Base-by-base conservation (phyloP, 2,113 vertebrate species). In the Tenebrosternarchus preto region DNA sequence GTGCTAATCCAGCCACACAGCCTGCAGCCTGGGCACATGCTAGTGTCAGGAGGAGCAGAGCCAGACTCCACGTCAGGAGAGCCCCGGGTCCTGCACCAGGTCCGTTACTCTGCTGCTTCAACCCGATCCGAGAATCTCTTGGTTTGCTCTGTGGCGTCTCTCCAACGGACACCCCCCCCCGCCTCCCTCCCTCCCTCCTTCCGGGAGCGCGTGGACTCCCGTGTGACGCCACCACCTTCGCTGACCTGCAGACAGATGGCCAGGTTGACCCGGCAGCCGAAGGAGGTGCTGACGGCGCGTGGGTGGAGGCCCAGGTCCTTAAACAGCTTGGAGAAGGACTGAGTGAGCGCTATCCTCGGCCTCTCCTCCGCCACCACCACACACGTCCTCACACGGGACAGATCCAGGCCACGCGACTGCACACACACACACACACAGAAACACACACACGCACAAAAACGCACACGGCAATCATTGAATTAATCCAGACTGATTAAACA, bases 271-370 rank as follows among this genome's bases (percentile, higher is more conserved):
- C 97, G 91, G 89, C 97, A 99, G 91, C 97, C 97, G 31, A 99
- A 98, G 0, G 97, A 97, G 8, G 97, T 99, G 93, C 97, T 99
- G 84, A 98, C 97, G 0, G 97, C 97, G 22, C 97, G 93, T 0
- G 97, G 97, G 85, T 99, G 97, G 15, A 99, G 95, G 71, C 97
- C 97, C 76, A 99, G 93, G 90, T 98, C 97, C 86, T 99, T 99
- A 89, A 99, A 99, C 74, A 99, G 92, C 81, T 99, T 99, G 39
- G 97, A 98, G 92, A 98, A 99, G 0, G 97, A 99, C 88, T 97
- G 96, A 0, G 97, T 98, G 71, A 99, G 95, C 3, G 97, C 94
- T 86, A 99, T 99, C 82, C 97, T 90, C 73, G 97, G 97, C 56
- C 97, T 90, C 85, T 99, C 97, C 90, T 99, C 97, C 0, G 97